phyloP scores from a whole-genome alignment of 2,797 vertebrate genomes.

The Cuniculus paca region DNA sequence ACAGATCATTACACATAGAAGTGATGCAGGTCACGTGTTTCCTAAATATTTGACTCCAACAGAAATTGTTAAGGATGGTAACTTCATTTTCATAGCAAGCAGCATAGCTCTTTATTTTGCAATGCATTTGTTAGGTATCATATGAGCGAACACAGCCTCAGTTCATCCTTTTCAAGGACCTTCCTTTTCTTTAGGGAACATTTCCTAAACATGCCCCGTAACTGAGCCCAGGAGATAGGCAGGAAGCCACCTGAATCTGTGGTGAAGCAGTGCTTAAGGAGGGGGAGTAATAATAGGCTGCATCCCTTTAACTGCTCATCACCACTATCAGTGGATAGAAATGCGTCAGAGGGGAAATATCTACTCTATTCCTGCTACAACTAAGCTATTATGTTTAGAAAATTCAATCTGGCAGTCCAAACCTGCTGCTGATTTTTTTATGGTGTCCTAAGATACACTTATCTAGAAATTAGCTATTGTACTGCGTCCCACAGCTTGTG shows the following conservation, averaged over 20 bases:
- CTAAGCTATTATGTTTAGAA: conserved; percentile 72
- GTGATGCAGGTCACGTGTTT: not conserved
- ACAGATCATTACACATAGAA: not conserved
- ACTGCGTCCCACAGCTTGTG: conserved; percentile 60
- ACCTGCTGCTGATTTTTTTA: conserved; percentile 70
- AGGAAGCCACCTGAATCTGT: conserved; percentile 35
- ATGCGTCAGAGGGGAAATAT: conserved; percentile 66
- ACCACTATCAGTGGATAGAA: conserved; percentile 56
- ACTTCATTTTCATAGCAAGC: conserved; percentile 21
- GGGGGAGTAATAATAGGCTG: conserved; percentile 62
- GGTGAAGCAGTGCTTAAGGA: conserved; percentile 57
- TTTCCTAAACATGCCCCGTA: conserved; percentile 48
- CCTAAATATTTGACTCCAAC: conserved; percentile 1
- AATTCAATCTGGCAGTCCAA: conserved; percentile 67
- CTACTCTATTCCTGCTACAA: conserved; percentile 41
- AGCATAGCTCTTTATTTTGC: not conserved
- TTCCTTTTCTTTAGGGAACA: not conserved
- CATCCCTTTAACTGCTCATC: conserved; percentile 62
- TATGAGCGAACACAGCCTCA: not conserved
- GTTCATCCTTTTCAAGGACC: not conserved
- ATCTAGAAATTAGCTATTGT: conserved; percentile 83
- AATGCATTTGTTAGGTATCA: not conserved
- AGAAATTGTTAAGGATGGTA: not conserved
- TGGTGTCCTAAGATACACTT: conserved; percentile 76
- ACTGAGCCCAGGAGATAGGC: conserved; percentile 26